Conservation (phyloP, 1,140 invertebrate species). For the Heliconius himera region DNA sequence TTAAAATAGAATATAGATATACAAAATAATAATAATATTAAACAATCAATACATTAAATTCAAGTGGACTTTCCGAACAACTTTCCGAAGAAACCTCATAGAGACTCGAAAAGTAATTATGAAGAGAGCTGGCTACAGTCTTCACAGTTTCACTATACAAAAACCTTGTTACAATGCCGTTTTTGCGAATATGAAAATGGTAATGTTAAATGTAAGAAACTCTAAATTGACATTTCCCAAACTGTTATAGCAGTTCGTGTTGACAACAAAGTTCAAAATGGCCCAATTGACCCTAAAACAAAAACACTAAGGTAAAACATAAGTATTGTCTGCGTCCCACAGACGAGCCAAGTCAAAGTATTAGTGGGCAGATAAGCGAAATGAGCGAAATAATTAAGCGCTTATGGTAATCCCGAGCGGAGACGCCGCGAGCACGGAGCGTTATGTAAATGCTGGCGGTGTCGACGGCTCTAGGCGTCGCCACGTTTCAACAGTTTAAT, state of each 20-base stretch:
- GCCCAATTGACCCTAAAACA: constrained; percentile 3
- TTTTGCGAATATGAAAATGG: not conserved
- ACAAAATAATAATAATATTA: not conserved
- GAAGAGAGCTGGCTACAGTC: not conserved
- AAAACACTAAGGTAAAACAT: constrained; percentile 10
- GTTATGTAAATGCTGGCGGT: constrained; percentile 60
- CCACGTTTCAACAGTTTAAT: constrained; percentile 41
- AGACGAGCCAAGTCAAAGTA: constrained; percentile 50
- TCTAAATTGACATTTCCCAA: not conserved
- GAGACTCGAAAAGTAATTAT: not conserved
- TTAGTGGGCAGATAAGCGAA: constrained; percentile 65
- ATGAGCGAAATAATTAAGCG: constrained; percentile 68
- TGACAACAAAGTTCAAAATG: not conserved
- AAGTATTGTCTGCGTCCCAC: constrained; percentile 26
- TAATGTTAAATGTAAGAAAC: not conserved
- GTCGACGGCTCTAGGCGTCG: constrained; percentile 34
- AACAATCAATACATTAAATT: not conserved
- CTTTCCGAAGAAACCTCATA: not conserved
- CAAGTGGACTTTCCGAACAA: not conserved
- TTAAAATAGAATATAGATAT: not conserved
- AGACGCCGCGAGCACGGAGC: constrained; percentile 50
- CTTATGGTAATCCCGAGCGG: constrained; percentile 57
- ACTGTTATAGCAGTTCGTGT: not conserved
- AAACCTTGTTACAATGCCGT: not conserved
- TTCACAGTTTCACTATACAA: not conserved